A percentile compares a stretch with the other conserved stretches of the same genome.
Evolutionary conservation across 2,113 vertebrate species (phyloP).

Genomic region (Regulus satrapa): DNA sequence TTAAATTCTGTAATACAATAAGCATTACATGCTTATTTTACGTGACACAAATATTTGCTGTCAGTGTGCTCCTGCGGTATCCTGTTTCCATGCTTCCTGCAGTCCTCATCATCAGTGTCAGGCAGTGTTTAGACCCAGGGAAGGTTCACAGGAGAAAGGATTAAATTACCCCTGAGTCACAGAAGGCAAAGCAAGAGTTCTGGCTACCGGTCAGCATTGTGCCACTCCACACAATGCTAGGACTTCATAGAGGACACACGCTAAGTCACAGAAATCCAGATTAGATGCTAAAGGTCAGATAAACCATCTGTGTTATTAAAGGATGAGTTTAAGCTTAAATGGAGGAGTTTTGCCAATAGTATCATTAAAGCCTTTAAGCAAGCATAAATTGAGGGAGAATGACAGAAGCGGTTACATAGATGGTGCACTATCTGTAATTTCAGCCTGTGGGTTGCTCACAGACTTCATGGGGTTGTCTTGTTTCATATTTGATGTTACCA

Average conservation of each 20-base stretch:
- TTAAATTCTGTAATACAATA: slow-evolving; percentile 23
- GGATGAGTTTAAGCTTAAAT: neutral
- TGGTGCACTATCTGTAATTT: neutral
- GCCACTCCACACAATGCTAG: neutral
- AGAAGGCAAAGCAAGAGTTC: neutral
- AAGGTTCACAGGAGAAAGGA: neutral
- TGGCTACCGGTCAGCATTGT: neutral
- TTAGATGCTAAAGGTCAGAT: neutral
- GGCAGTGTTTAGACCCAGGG: neutral
- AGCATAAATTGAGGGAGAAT: neutral
- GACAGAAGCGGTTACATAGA: neutral
- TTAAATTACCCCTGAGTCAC: neutral
- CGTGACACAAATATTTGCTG: neutral
- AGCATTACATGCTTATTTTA: slow-evolving; percentile 18
- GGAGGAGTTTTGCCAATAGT: neutral
- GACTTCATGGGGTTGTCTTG: neutral
- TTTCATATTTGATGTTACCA: neutral
- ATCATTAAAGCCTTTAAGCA: neutral
- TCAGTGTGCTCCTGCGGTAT: neutral
- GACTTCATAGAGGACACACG: neutral
- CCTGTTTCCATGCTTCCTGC: neutral
- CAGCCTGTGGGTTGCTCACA: neutral
- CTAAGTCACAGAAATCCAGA: neutral
- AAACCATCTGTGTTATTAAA: neutral
- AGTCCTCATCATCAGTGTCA: neutral